Base-by-base conservation (phyloP, 1,140 invertebrate genomes). In the Microplitis mediator region DNA sequence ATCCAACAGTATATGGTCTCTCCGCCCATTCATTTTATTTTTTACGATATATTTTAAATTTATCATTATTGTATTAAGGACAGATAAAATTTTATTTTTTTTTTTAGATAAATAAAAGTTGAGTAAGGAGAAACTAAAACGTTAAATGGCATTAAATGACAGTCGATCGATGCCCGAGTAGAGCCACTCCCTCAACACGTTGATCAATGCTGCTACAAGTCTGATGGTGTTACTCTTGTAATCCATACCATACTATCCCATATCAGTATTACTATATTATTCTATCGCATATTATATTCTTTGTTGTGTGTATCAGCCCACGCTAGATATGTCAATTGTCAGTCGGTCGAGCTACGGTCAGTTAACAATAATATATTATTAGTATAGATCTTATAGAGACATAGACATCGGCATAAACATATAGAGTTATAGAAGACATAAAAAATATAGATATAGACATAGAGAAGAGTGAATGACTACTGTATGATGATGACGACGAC, bases 121-220 rank as follows among this genome's bases (percentile, higher is more conserved):
- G 39, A 45, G 39, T 45, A 45, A 45, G 39, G 39, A 45, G 39
- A 56, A 23, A 56, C n/a, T 56, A 56, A 56, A 61, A 50, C 14
- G 13, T 14, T n/a, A 35, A 64, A 64, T 64, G 65, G 31, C 45
- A 67, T 14, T 51, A 67, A 23, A 67, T 50, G 36, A 67, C 39
- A 67, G 23, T 67, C 23, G 65, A 67, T 67, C 65, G 65, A 67
- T 67, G 45, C 14, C 51, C 39, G 39, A 11, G 23, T 23, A 34
- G 65, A 31, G 65, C 65, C 65, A 67, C 65, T 67, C 65, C 65
- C 65, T 67, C 62, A 64, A 23, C 13, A 64, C 65, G 51, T 54
- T 54, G 45, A 54, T 67, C 65, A 67, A 67, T 67, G 65, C 16
- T 31, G 50, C 65, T 54, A 54, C 11, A 62, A n/a, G 5, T 35